Evolutionary conservation across 2,113 vertebrate genomes (phyloP).

Genomic region (Engraulis encrasicolus): DNA sequence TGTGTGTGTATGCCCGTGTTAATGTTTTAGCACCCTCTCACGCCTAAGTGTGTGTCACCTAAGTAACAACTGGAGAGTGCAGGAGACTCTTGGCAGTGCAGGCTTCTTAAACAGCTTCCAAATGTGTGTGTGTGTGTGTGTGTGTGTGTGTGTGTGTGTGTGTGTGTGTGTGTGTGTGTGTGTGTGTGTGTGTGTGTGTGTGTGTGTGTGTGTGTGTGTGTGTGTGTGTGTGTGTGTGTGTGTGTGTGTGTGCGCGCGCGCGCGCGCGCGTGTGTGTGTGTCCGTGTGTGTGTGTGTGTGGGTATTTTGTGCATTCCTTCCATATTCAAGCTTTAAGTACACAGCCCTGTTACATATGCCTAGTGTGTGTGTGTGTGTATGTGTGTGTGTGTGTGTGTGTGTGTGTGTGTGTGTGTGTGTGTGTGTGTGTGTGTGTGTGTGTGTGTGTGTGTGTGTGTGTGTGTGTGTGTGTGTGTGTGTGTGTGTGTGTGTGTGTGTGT

Average conservation of each 20-base stretch:
- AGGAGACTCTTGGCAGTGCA: slow-evolving; percentile 37
- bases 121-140: slow-evolving; percentile 37
- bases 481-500: too few relatives aligned
- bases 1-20: slow-evolving; percentile 39
- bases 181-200: neutral
- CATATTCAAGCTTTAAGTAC: too few relatives aligned
- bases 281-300: neutral
- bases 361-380: too few relatives aligned
- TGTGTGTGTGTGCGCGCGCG: neutral
- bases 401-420: slow-evolving; percentile 15
- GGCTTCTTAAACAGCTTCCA: slow-evolving; percentile 35
- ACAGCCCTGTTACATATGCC: too few relatives aligned
- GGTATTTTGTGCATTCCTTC: too few relatives aligned
- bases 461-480: too few relatives aligned
- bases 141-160: neutral
- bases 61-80: slow-evolving; percentile 19
- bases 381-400: too few relatives aligned
- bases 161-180: neutral
- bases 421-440: too few relatives aligned
- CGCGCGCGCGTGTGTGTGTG: neutral
- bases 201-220: neutral
- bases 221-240: slow-evolving; percentile 26
- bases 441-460: too few relatives aligned
- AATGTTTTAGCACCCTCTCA: slow-evolving; percentile 41
- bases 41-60: neutral